These are phyloP conservation scores for Gambusia yucatana DNA, from an alignment of 2,797 vertebrate species.

Conservation along the genomic window DNA sequence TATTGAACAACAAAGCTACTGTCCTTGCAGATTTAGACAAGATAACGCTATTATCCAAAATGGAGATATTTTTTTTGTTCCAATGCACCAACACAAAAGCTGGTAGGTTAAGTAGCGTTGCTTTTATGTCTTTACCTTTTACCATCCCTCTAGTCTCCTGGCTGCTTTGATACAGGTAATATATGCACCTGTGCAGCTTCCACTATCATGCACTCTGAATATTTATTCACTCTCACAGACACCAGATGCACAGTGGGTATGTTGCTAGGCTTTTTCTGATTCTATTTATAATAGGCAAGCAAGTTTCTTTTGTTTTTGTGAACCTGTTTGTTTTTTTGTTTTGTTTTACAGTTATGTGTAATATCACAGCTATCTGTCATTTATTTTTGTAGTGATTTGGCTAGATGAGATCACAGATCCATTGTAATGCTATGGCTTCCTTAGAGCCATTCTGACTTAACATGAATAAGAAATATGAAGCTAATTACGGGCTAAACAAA, in stretches of 20 bases:
- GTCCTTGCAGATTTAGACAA: conserved; percentile 66
- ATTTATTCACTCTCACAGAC: conserved; percentile 79
- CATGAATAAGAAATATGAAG: conserved; percentile 27
- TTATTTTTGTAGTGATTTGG: conserved; percentile 51
- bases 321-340: conserved; percentile 52
- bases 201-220: conserved; percentile 77
- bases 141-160: conserved; percentile 72
- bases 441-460: neutral
- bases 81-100: conserved; percentile 70
- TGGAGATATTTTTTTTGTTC: conserved; percentile 61
- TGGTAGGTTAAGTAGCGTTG: conserved; percentile 74
- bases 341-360: conserved; percentile 50
- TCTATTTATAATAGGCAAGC: conserved; percentile 79
- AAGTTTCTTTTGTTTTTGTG: conserved; percentile 65
- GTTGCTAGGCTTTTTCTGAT: conserved; percentile 78
- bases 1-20: conserved; percentile 68
- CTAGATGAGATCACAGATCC: conserved; percentile 37
- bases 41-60: conserved; percentile 70
- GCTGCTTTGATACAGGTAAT: conserved; percentile 81
- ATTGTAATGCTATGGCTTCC: conserved; percentile 46
- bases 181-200: conserved; percentile 81
- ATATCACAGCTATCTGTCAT: conserved; percentile 63
- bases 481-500: neutral
- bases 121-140: conserved; percentile 80
- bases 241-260: conserved; percentile 78